phyloP scores from a whole-genome alignment of 2,797 vertebrate genomes.

The Synaphobranchus kaupii region DNA sequence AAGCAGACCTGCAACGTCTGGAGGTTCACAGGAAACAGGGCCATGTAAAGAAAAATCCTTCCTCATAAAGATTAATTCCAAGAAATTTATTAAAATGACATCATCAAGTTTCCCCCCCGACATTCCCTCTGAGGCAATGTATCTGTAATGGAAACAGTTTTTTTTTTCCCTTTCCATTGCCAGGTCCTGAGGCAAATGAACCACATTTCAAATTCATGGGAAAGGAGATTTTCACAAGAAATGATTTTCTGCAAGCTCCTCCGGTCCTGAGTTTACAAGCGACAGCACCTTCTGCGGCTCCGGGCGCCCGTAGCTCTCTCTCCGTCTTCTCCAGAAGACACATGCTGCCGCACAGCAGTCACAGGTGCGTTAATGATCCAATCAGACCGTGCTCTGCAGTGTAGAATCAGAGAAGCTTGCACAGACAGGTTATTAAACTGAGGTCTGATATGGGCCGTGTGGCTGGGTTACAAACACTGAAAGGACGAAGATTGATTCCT shows the following conservation, averaged over 20 bases:
- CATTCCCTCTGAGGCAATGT: neutral
- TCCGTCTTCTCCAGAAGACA: neutral
- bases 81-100: constrained; percentile 10
- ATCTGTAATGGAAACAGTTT: neutral
- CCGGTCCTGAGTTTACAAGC: neutral
- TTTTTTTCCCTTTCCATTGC: neutral
- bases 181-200: neutral
- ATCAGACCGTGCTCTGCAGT: neutral
- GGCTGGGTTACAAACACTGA: neutral
- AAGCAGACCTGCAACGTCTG: neutral
- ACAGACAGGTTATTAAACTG: neutral
- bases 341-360: too few relatives aligned
- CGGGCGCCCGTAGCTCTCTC: neutral
- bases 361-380: neutral
- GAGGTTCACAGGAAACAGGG: neutral
- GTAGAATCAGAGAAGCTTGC: neutral
- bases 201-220: constrained; percentile 12
- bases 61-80: constrained; percentile 2
- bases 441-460: neutral
- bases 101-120: neutral
- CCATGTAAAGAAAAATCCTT: neutral
- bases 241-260: neutral
- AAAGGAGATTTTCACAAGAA: constrained; percentile 12
- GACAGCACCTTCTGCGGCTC: neutral
- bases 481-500: neutral